phyloP scores from a whole-genome alignment of 2,797 vertebrate genomes.

The Eurystomus glaucurus region DNA sequence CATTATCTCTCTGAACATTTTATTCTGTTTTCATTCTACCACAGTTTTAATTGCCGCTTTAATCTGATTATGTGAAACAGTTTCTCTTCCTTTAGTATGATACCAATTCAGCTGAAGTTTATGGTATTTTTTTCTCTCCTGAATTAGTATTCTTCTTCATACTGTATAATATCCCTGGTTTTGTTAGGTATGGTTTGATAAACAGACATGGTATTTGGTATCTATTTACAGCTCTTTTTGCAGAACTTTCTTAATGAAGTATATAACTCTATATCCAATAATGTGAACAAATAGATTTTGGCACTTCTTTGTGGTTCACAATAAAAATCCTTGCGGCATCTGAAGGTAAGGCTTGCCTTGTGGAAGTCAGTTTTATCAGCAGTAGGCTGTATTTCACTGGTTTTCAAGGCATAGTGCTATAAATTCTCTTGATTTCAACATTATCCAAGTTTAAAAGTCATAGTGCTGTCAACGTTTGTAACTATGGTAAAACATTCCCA shows the following conservation, averaged over 20 bases:
- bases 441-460: background rate
- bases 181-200: background rate
- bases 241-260: background rate
- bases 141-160: background rate
- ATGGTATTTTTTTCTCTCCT: background rate
- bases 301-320: background rate
- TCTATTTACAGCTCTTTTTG: background rate
- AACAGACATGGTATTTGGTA: background rate
- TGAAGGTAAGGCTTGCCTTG: background rate
- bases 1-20: background rate
- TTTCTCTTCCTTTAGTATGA: background rate
- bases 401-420: background rate
- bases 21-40: background rate
- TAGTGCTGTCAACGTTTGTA: background rate
- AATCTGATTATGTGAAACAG: background rate
- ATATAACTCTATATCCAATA: background rate
- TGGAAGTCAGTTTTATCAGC: background rate
- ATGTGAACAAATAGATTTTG: background rate
- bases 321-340: background rate
- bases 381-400: background rate
- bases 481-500: background rate
- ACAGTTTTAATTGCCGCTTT: background rate
- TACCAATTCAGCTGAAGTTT: background rate
- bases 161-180: background rate
- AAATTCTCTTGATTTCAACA: background rate